These are phyloP conservation scores for Muscicapa comitata DNA, from an alignment of 2,797 vertebrate species.

Conservation along the genomic window DNA sequence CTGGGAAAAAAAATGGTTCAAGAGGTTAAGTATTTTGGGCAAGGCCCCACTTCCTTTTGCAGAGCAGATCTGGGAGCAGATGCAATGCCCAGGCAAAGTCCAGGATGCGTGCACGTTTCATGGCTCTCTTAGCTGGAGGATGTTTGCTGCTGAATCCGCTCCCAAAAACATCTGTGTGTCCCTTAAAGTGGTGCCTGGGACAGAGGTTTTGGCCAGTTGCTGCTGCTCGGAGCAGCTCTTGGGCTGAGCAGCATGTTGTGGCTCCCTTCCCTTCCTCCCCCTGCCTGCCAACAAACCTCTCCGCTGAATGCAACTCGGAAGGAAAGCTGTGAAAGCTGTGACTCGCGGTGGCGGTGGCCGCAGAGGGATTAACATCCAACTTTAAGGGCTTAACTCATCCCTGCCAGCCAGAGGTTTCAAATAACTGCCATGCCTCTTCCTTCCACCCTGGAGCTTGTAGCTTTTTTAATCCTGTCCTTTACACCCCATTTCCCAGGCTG, in stretches of 20 bases:
- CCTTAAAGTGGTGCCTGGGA: background rate
- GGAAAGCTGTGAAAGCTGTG: conserved; percentile 16
- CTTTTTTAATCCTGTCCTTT: background rate
- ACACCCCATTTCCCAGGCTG: background rate
- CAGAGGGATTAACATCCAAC: background rate
- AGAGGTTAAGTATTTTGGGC: background rate
- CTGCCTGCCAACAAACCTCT: background rate
- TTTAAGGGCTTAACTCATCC: background rate
- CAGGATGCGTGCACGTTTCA: background rate
- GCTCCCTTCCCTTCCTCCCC: background rate
- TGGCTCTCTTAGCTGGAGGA: background rate
- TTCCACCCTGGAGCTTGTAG: background rate
- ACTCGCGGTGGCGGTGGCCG: background rate
- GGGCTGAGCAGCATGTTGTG: background rate
- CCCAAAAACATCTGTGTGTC: background rate
- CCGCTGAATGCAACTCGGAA: background rate
- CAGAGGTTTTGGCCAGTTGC: background rate
- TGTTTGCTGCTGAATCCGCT: background rate
- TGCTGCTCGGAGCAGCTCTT: background rate
- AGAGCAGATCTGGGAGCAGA: background rate
- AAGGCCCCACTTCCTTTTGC: background rate
- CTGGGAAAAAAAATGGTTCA: background rate
- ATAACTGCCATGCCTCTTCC: background rate
- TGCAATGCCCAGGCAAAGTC: background rate
- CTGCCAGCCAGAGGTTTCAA: background rate